phyloP scores from a whole-genome alignment of 2,113 vertebrate species.

The Petaurus breviceps region DNA sequence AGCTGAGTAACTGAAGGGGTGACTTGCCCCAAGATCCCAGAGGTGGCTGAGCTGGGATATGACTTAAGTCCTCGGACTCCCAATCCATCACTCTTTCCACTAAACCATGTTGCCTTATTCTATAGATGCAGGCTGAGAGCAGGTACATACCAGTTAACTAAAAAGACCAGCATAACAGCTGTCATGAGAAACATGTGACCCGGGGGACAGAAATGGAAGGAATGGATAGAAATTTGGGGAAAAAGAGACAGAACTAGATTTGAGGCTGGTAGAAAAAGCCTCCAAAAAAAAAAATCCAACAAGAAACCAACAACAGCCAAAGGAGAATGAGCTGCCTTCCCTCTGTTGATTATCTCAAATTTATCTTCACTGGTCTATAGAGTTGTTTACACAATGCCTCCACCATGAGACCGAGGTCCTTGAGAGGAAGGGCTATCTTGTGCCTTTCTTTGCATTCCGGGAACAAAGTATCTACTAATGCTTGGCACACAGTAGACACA shows the following conservation, averaged over 20 bases:
- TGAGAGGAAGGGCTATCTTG: background rate
- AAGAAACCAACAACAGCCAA: background rate
- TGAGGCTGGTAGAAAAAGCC: background rate
- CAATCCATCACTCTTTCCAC: background rate
- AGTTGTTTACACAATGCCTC: background rate
- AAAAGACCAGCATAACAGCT: background rate
- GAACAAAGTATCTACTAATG: background rate
- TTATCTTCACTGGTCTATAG: background rate
- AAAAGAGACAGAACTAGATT: background rate
- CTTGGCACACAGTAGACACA: background rate
- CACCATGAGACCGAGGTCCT: background rate
- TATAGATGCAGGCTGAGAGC: background rate
- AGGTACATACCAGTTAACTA: background rate
- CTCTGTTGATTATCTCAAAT: background rate
- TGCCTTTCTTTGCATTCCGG: background rate
- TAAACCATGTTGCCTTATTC: background rate
- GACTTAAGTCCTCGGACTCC: background rate
- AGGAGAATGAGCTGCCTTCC: background rate
- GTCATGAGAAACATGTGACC: background rate
- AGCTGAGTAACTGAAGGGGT: background rate
- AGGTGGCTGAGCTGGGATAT: background rate
- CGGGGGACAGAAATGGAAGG: background rate
- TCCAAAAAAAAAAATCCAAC: background rate
- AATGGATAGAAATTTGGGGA: background rate
- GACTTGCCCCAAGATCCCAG: background rate